Percentiles rank a stretch among this genome's conserved stretches.
Conservation (phyloP, 2,888 invertebrate species). For the Chromoteleia sp. region DNA sequence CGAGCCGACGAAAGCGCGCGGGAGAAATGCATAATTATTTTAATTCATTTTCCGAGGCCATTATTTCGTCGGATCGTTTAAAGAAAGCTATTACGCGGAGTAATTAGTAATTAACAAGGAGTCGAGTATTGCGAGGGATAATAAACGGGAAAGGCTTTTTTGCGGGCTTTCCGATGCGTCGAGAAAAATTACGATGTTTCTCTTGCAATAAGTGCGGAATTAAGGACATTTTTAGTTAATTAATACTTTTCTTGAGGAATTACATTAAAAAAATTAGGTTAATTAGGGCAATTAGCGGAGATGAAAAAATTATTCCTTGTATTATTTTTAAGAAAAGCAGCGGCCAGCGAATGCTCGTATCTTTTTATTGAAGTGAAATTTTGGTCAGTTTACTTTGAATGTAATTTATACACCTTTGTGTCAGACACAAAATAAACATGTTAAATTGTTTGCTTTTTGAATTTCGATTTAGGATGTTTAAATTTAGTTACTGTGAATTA, state of each 20-base stretch:
- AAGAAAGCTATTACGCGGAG: constrained; percentile 25
- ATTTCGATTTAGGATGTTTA: constrained; percentile 1
- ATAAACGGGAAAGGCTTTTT: constrained; percentile 29
- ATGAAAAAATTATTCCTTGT: not conserved
- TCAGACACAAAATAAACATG: too few species aligned
- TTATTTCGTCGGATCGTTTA: constrained; percentile 30
- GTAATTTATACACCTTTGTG: too few species aligned
- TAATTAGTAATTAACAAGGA: constrained; percentile 43
- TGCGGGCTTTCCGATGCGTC: constrained; percentile 6
- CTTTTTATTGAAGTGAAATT: too few species aligned
- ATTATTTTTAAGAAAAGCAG: too few species aligned
- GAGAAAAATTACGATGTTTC: constrained; percentile 24
- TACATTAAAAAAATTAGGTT: constrained; percentile 22
- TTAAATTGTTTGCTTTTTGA: not conserved
- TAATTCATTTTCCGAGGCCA: constrained; percentile 44
- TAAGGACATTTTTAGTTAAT: constrained; percentile 26
- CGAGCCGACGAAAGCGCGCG: constrained; percentile 5
- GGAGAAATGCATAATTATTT: constrained; percentile 46
- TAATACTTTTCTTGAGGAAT: constrained; percentile 15
- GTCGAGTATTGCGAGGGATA: constrained; percentile 7
- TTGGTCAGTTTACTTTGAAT: too few species aligned
- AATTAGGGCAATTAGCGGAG: constrained; percentile 9
- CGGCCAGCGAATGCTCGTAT: too few species aligned
- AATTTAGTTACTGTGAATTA: constrained; percentile 4
- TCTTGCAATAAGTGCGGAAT: not conserved